These are phyloP conservation scores for Oscheius sp. DNA, from an alignment of 2,888 invertebrate species.

Conservation along the genomic window DNA sequence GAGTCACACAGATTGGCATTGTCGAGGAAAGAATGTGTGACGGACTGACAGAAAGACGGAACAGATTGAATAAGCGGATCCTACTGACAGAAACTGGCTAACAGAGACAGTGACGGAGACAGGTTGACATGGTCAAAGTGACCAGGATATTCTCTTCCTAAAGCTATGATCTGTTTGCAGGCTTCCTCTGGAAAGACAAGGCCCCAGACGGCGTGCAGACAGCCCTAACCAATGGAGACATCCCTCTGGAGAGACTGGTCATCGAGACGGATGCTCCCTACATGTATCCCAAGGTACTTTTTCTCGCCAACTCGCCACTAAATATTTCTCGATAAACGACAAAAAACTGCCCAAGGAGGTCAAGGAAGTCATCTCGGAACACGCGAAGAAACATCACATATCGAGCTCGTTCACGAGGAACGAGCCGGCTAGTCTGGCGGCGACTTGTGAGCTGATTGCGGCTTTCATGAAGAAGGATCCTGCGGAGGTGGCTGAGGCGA, in stretches of 20 bases:
- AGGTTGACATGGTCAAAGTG: too few relatives aligned
- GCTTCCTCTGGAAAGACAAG: constrained; percentile 90
- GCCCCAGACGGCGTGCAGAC: constrained; percentile 89
- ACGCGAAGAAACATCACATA: constrained; percentile 54
- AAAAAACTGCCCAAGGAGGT: constrained; percentile 89
- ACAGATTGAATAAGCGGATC: too few relatives aligned
- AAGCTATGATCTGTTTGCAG: constrained; percentile 74
- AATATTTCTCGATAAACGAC: constrained; percentile 78
- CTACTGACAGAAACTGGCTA: too few relatives aligned
- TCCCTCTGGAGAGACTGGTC: constrained; percentile 86
- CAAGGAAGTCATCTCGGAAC: constrained; percentile 80
- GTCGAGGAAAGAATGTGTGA: too few relatives aligned
- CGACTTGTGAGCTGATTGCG: constrained; percentile 86
- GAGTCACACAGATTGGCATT: too few relatives aligned
- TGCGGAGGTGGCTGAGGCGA: constrained; percentile 58
- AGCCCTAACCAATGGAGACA: constrained; percentile 83
- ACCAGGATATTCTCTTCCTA: background rate
- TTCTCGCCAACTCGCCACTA: background rate
- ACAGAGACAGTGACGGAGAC: too few relatives aligned
- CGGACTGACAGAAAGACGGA: too few relatives aligned
- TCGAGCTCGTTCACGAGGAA: constrained; percentile 78
- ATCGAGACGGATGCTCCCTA: constrained; percentile 95
- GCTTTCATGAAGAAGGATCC: constrained; percentile 51
- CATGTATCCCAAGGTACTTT: constrained; percentile 87
- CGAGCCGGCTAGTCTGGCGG: constrained; percentile 92